Base-by-base conservation (phyloP, 2,888 invertebrate genomes). In the Trichopoda pennipes region DNA sequence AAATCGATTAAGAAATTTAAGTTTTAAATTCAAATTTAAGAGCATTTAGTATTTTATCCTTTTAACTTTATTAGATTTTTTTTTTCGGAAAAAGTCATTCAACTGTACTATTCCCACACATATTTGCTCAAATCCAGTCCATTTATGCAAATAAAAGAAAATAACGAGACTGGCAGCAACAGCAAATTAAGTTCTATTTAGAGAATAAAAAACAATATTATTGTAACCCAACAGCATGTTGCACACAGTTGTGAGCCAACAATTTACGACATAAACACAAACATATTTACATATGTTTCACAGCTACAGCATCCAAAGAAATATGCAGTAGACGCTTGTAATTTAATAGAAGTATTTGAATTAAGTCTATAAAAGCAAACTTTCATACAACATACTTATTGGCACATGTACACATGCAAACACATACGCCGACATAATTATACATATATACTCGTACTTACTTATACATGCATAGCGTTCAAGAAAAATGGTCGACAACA, bases 301-400 rank as follows among this genome's bases (percentile, higher is more conserved):
- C 1, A 32, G 14, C 7, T 32, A 12, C 12, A 61, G n/a, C 49
- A 21, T 35, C 35, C 16, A 53, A 75, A 19, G 38, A 51, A 64
- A 42, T 58, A 16, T 58, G 51, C 64, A 72, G 44, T 44, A 38
- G 47, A 44, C 38, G 66, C 53, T 68, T 56, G 47, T 56, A 77
- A 49, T 77, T 72, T 72, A 81, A 63, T 73, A 73, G 68, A 81
- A 68, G 16, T 76, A 61, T 76, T 72, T 61, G 76, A 76, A 81
- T 61, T 72, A 68, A 68, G 72, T 72, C 68, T 61, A 68, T 32
- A 61, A 76, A 28, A 35, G 63, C 16, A 19, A 64, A 32, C 47
- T 23, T 70, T 44, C 1, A 28, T 28, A 28, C 28, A 17, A 23
- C 44, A 70, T 14, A 28, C 28, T 28, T 7, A 19, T 16, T 44